Percentiles rank a stretch among this genome's conserved stretches.
These are phyloP conservation scores for Guaruba guarouba DNA, from an alignment of 2,113 vertebrate species.

Conservation along the genomic window DNA sequence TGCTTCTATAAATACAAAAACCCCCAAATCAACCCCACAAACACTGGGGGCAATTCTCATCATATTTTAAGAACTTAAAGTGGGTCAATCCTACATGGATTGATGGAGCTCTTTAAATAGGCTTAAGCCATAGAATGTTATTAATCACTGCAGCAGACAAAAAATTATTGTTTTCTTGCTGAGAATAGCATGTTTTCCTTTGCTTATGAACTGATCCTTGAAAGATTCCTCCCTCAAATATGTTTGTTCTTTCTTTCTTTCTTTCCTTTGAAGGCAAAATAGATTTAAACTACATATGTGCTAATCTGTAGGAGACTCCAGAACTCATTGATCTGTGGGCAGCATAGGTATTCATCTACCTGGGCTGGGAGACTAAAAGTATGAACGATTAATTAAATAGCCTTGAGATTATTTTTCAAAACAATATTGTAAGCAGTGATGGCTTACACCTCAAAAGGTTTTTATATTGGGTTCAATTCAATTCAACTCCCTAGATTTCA, in stretches of 20 bases:
- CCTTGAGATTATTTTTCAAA: constrained; percentile 69
- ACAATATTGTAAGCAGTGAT: constrained; percentile 40
- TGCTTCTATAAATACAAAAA: background rate
- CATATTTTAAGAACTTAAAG: constrained; percentile 25
- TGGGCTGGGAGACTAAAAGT: constrained; percentile 55
- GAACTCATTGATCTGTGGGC: constrained; percentile 66
- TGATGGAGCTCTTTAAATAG: constrained; percentile 64
- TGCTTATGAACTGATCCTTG: constrained; percentile 71
- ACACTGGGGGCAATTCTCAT: background rate
- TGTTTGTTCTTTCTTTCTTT: no score
- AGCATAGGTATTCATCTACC: constrained; percentile 63
- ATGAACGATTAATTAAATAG: constrained; percentile 71
- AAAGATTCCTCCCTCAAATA: constrained; percentile 7
- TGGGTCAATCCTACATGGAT: constrained; percentile 45
- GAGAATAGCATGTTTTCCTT: constrained; percentile 73
- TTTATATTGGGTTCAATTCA: constrained; percentile 1
- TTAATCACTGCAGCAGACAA: constrained; percentile 68
- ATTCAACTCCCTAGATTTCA: constrained; percentile 3
- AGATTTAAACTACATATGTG: constrained; percentile 67
- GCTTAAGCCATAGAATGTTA: background rate
- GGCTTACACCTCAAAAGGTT: constrained; percentile 17
- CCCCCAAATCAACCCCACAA: background rate
- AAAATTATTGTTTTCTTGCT: constrained; percentile 68
- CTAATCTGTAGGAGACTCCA: constrained; percentile 66
- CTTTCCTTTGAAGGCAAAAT: constrained; percentile 43